Evolutionary conservation across 2,888 invertebrate genomes (phyloP), one percentile per base, ranked within the genome.

Genomic region (Plemyria rubiginata): DNA sequence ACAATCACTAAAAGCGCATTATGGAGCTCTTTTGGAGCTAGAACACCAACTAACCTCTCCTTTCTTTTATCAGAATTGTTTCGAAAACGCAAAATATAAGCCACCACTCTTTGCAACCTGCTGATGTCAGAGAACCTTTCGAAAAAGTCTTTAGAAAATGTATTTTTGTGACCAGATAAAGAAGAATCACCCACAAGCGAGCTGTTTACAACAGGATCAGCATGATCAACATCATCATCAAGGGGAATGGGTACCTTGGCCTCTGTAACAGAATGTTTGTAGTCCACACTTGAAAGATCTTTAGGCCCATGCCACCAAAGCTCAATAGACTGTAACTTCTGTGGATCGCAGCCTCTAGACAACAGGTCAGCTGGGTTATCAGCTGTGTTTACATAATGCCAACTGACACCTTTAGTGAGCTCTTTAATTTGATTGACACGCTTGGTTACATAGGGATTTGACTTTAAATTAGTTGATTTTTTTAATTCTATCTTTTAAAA

Each of bases 41-140:
- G 40, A 7, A 6, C 11, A 40, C 22, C 40, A 40, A 36, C 4
- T 15, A 50, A 36, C n/a, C 15, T 50, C 6, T 9, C 36, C 15
- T 50, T 50, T 1, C 8, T 45, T 22, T 16, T 45, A 16, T 45
- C 15, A 9, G 45, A 15, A 16, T 45, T 45, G 4, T 45, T 45
- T 13, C 50, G 36, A 50, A 50, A 50, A 50, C 50, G 50, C 50
- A 50, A 13, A 50, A 50, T 50, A 50, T 50, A 50, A 36, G 50
- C 50, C 38, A 52, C 22, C 4, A 52, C 52, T 40, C 50, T 50
- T 50, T 50, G 50, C 4, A 50, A 32, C 32, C 50, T 50, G 13
- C 36, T 50, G 7, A 50, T 50, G 32, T 50, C 50, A 32, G 32
- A 50, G 15, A 32, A 50, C 13, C 15, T 50, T 50, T 50, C 50